Evolutionary conservation across 2,797 vertebrate genomes (phyloP).

Genomic region (Microctenopoma steveboyesi): DNA sequence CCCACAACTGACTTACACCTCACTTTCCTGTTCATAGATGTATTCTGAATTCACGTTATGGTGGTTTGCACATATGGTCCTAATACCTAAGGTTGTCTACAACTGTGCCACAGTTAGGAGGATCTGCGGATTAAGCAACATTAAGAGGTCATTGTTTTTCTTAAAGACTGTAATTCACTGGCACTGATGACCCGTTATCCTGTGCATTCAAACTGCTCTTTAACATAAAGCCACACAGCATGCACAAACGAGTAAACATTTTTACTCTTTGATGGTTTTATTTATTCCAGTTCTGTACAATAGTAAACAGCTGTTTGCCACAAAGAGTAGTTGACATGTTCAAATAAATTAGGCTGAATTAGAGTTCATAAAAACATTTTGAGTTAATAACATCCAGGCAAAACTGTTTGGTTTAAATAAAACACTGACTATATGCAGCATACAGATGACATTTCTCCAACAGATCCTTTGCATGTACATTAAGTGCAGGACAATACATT

Average conservation of each 20-base stretch:
- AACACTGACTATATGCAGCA: conserved; percentile 28
- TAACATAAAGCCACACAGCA: conserved; percentile 7
- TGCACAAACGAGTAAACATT: not conserved
- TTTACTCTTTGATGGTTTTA: conserved; percentile 60
- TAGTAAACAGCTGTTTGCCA: conserved; percentile 58
- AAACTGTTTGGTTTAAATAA: conserved; percentile 30
- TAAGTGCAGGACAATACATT: conserved; percentile 53
- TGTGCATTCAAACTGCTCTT: conserved; percentile 2
- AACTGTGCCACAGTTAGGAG: not conserved
- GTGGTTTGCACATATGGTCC: not conserved
- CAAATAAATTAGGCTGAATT: conserved; percentile 77
- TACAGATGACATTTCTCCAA: conserved; percentile 17
- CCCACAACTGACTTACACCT: conserved; percentile 35
- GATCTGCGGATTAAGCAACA: conserved; percentile 7
- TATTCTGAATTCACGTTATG: conserved; percentile 20
- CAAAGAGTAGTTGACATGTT: conserved; percentile 49
- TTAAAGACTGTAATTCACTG: not conserved
- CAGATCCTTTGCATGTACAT: conserved; percentile 34
- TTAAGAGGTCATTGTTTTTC: not conserved
- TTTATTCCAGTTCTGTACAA: conserved; percentile 74
- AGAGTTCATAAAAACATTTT: conserved; percentile 46
- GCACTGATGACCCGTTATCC: not conserved
- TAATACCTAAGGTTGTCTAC: not conserved
- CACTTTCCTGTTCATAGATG: conserved; percentile 18
- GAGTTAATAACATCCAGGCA: conserved; percentile 30